These are phyloP conservation scores for Campoplex capitator DNA, from an alignment of 2,888 invertebrate genomes.

Conservation along the genomic window DNA sequence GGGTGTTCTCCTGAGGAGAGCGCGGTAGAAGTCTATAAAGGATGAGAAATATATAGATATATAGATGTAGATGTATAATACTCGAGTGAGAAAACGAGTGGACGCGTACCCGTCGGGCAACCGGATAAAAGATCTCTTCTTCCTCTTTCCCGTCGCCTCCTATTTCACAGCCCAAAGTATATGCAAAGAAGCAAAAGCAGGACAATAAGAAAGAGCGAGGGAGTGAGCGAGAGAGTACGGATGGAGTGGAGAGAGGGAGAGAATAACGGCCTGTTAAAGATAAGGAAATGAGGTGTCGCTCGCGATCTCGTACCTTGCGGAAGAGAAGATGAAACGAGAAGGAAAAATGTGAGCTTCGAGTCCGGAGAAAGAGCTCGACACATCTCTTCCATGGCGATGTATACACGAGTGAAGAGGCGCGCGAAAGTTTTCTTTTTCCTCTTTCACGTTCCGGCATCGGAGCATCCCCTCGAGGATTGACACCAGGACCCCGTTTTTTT, in stretches of 20 bases:
- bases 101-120: slow-evolving; percentile 62
- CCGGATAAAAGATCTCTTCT: slow-evolving; percentile 57
- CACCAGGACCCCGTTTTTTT: slow-evolving; percentile 56
- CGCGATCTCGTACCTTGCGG: slow-evolving; percentile 65
- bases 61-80: no score
- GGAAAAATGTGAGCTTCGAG: slow-evolving; percentile 52
- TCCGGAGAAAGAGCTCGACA: slow-evolving; percentile 55
- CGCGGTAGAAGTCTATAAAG: neutral
- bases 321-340: slow-evolving; percentile 47
- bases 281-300: slow-evolving; percentile 85
- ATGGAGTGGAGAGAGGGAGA: slow-evolving; percentile 59
- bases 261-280: slow-evolving; percentile 84
- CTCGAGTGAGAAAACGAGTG: slow-evolving; percentile 55
- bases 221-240: slow-evolving; percentile 72
- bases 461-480: slow-evolving; percentile 76
- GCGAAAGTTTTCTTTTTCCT: slow-evolving; percentile 41
- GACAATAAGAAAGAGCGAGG: slow-evolving; percentile 51
- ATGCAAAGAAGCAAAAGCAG: slow-evolving; percentile 41
- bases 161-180: slow-evolving; percentile 39
- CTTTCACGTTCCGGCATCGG: slow-evolving; percentile 58
- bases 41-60: no score
- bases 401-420: slow-evolving; percentile 30
- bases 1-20: slow-evolving; percentile 42
- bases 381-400: slow-evolving; percentile 34
- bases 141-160: slow-evolving; percentile 21